Percentiles rank a stretch among this genome's conserved stretches.
phyloP scores from a whole-genome alignment of 2,888 invertebrate genomes.

The Artemia sp. region DNA sequence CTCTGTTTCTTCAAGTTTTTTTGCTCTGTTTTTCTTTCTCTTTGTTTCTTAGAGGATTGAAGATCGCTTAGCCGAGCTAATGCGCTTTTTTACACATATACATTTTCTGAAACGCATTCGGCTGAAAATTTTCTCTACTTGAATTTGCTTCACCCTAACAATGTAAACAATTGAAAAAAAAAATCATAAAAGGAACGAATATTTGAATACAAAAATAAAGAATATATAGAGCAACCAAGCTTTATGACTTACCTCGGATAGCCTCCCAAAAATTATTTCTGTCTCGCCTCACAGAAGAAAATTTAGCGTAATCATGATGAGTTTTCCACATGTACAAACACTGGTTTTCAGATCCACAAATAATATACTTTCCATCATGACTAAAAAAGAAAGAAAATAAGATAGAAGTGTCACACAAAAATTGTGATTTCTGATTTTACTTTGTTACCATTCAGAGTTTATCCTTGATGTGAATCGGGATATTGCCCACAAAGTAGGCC shows the following conservation, averaged over 20 bases:
- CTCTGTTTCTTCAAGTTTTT: no score
- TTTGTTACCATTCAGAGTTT: no score
- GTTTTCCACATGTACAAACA: slow-evolving; percentile 98
- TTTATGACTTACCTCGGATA: slow-evolving; percentile 43
- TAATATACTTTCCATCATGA: slow-evolving; percentile 90
- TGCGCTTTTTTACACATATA: no score
- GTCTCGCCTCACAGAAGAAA: slow-evolving; percentile 76
- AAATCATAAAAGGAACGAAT: slow-evolving; percentile 6
- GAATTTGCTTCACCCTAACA: no score
- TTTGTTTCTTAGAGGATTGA: no score
- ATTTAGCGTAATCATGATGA: slow-evolving; percentile 84
- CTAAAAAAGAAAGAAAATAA: slow-evolving; percentile 36
- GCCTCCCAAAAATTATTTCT: slow-evolving; percentile 96
- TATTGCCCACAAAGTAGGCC: no score
- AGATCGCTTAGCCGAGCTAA: no score
- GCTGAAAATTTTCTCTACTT: no score
- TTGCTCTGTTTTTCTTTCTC: no score
- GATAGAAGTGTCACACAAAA: background rate
- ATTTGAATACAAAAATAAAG: background rate
- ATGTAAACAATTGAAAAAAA: background rate
- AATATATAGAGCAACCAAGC: background rate
- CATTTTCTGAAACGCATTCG: no score
- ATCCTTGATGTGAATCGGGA: no score
- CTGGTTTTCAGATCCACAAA: slow-evolving; percentile 92
- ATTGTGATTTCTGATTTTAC: no score